Evolutionary conservation across 2,113 vertebrate species (phyloP), one percentile per base, ranked within the genome.

Genomic region (Merops nubicus): DNA sequence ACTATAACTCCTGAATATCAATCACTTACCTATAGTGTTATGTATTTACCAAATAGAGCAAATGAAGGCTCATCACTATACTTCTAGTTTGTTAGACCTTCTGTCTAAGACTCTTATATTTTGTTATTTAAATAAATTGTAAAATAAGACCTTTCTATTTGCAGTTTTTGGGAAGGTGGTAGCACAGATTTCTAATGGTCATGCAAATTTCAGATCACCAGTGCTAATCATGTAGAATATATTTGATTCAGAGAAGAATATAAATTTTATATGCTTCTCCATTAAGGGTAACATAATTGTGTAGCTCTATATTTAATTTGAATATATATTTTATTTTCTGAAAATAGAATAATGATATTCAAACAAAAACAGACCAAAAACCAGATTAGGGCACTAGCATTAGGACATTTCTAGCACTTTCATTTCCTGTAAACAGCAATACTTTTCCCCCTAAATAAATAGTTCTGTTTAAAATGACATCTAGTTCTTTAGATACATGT

Each of bases 401-500:
- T 53, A 79, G 9, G 23, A 12, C 4, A 42, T 78, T 89, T 40
- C 23, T 75, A 78, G 6, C 6, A 54, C 18, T 64, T 64, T 34
- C 4, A 34, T 38, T 83, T 76, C 29, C 20, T 78, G 45, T n/a
- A 59, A 69, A 45, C 11, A 36, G 3, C 4, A 34, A 18, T 34
- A 4, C 9, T 14, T 15, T 3, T 22, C 9, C 19, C 0, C 10
- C 13, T n/a, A 67, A 4, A 5, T 17, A 15, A 34, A 47, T 16
- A 47, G 6, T 23, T 80, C 29, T 65, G 16, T 74, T 87, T 78
- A 74, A 86, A 91, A 78, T 67, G 7, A 26, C 33, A 47, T 64
- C 42, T 43, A 25, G 5, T 26, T 80, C 38, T 91, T 34, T 48
- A 83, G 33, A 65, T 38, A 73, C 8, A 26, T 91, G 91, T 88